Evolutionary conservation across 53 echinoderm and acorn worm species (phyloP), one percentile per base, ranked within the genome.

Genomic region (Holothuria scabra): DNA sequence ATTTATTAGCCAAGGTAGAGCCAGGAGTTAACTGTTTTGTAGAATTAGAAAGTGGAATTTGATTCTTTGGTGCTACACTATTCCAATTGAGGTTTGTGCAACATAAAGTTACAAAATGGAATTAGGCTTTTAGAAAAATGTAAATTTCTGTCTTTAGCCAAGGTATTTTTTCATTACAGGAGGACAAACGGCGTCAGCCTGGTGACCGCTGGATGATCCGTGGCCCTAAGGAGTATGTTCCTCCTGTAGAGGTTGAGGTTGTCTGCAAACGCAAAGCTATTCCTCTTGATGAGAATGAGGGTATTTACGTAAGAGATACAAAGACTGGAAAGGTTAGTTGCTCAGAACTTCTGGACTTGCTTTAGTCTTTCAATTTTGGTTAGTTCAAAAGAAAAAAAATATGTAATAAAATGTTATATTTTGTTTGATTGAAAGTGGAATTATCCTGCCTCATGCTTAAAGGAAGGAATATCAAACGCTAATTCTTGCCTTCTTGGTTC

Each of bases 131-230:
- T n/a, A n/a, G n/a, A n/a, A n/a, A n/a, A n/a, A n/a, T n/a, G n/a
- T 10, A 48, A 48, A 1, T 52, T 18, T 18, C 14, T 3, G 14
- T 18, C 18, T 16, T 18, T 1, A 52, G 52, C 18, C 2, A 18
- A 18, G 18, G 52, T 52, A 52, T 52, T 52, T 52, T 52, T 70
- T 21, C n/a, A 16, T 38, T 70, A 8, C 25, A 76, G 76, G 76
- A 8, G 13, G 76, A 76, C 76, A 83, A 79, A 29, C 86, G 89
- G n/a, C 88, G 97, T 37, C 58, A 89, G 62, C 97, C 97, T 28
- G 97, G 97, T 84, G 97, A 97, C 83, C 84, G 91, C 46, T 97
- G 97, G 97, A 97, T 97, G 97, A 97, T 94, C 89, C 86, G 94
- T n/a, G 97, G 97, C 18, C 97, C 97, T 37, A 92, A 86, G 80